Evolutionary conservation across 2,888 invertebrate genomes (phyloP).

Genomic region (Thymelicus sylvestris): DNA sequence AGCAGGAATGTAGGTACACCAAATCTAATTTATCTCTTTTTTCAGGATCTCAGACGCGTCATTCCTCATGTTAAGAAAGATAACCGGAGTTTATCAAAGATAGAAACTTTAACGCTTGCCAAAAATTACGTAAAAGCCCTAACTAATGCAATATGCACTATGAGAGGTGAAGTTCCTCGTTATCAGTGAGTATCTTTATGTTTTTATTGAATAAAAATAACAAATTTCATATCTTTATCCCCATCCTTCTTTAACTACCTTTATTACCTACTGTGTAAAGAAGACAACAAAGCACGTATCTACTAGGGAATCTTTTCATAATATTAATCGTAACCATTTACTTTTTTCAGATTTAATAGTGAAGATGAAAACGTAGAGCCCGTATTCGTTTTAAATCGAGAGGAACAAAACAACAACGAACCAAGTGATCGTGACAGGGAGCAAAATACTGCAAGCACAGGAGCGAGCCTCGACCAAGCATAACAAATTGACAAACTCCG

Average conservation of each 20-base stretch:
- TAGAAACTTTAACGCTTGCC: conserved; percentile 94
- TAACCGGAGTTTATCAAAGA: conserved; percentile 92
- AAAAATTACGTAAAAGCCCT: conserved; percentile 96
- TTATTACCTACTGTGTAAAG: no score
- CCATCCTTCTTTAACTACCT: no score
- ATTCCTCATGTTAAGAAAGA: conserved; percentile 95
- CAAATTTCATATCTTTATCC: background rate
- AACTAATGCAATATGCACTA: conserved; percentile 93
- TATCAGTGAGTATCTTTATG: conserved; percentile 67
- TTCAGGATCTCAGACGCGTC: conserved; percentile 91
- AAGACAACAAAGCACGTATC: no score
- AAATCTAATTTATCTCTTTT: conserved; percentile 44
- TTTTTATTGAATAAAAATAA: background rate
- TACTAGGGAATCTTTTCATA: no score
- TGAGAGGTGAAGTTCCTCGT: conserved; percentile 87
- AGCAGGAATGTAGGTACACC: conserved; percentile 23
- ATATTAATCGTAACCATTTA: background rate
- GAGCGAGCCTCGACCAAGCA: conserved; percentile 56
- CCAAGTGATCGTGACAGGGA: conserved; percentile 57
- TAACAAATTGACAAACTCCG: conserved; percentile 42
- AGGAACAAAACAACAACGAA: conserved; percentile 68
- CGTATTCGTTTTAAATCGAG: conserved; percentile 64
- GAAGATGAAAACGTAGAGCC: conserved; percentile 74
- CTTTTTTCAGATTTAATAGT: conserved; percentile 62
- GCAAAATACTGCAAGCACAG: conserved; percentile 44